These are phyloP conservation scores for Austrofundulus limnaeus DNA, from an alignment of 2,113 vertebrate genomes.

Conservation along the genomic window DNA sequence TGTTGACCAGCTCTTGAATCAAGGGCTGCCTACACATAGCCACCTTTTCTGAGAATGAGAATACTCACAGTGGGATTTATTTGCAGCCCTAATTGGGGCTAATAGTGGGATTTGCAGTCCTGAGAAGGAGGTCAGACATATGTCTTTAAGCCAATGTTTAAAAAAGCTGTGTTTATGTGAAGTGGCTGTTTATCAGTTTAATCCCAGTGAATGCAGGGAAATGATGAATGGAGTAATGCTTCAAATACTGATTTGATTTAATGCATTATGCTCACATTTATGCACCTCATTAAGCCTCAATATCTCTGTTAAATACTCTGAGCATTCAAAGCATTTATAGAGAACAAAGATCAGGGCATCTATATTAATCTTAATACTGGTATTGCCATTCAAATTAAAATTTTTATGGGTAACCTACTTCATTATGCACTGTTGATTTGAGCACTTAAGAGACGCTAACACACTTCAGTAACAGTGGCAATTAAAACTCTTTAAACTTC, in stretches of 20 bases:
- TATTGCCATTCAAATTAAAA: background rate
- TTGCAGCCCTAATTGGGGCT: no score
- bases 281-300: conserved; percentile 15
- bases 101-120: no score
- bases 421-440: background rate
- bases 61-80: conserved; percentile 53
- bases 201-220: conserved; percentile 7
- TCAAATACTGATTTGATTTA: conserved; percentile 7
- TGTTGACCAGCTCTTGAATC: conserved; percentile 44
- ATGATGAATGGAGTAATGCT: conserved; percentile 18
- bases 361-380: background rate
- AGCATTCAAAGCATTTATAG: background rate
- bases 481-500: background rate
- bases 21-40: conserved; percentile 45
- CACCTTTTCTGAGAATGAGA: conserved; percentile 56
- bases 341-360: background rate
- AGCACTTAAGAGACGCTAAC: background rate
- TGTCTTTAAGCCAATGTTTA: conserved; percentile 16
- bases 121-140: conserved; percentile 27
- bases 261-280: conserved; percentile 12
- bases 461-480: background rate
- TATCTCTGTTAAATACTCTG: background rate
- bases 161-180: conserved; percentile 16
- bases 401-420: background rate
- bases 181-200: conserved; percentile 16